Evolutionary conservation across 2,888 invertebrate species (phyloP), one percentile per base, ranked within the genome.

Genomic region (Sphaerophoria rueppellii): DNA sequence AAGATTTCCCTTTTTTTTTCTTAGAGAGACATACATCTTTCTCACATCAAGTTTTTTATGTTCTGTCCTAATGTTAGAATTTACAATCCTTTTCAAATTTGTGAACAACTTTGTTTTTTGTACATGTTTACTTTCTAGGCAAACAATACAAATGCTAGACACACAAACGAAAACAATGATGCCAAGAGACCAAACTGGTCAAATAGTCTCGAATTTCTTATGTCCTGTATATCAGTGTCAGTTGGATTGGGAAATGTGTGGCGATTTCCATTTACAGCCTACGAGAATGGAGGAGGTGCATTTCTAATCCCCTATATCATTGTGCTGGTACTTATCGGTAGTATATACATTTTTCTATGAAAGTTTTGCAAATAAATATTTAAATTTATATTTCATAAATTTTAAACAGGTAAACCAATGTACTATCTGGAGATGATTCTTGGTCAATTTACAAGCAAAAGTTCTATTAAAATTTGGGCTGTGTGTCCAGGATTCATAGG

Each of bases 371-470:
- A 55, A 5, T 12, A 34, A 6, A n/a, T 32, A 34, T 34, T 16
- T 16, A 24, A 34, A 9, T 55, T 54, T 61, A 65, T 54, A 24
- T 24, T 24, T 24, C 16, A 58, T 34, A n/a, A 7, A 16, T 35
- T 11, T 7, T 48, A 12, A 7, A 60, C n/a, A 79, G 96, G 96
- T 63, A 94, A 96, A 88, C 96, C 96, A 0, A 94, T 97, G 92
- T 97, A 97, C 90, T 96, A 96, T 89, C 92, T 98, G 89, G 97
- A 98, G 92, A 95, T 96, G 92, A 93, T 94, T 2, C 90, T 97
- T 9, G 97, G 97, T 11, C 97, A 98, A 90, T 98, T 97, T 89
- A 95, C 95, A 74, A 95, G 95, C 74, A 94, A 94, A 88, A 96
- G 97, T 71, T 95, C 95, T 9, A 95, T 96, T 0, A 95, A 95